Evolutionary conservation across 2,888 invertebrate species (phyloP), one percentile per base, ranked within the genome.

Genomic region (Drosophila nr. medialis): DNA sequence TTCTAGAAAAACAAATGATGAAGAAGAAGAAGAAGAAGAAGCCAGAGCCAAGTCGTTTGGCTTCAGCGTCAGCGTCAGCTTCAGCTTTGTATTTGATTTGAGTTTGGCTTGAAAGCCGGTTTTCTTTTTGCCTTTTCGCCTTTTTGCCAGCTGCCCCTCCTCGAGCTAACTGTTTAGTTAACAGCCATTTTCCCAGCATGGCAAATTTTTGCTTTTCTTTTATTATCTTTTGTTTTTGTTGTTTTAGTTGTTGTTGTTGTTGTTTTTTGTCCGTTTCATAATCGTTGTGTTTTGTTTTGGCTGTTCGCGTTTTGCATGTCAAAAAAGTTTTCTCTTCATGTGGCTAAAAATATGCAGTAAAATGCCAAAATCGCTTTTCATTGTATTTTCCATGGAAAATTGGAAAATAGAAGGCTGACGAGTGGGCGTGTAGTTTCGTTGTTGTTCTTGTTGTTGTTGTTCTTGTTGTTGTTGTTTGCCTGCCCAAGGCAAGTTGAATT

Each of bases 241-340:
- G 59, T 62, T 72, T 38, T 62, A 60, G 29, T 29, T 45, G 1
- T 13, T 48, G 27, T 38, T 59, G 48, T 58, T 45, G 7, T 29
- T 29, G 29, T 29, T 49, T 64, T 29, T 56, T 32, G 66, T 60
- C 45, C 68, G 72, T 87, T 89, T 89, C 85, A 84, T 85, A 89
- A 87, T 85, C 80, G 56, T 27, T 69, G 54, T 45, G 55, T 54
- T 45, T 50, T 42, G 32, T 30, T 38, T 49, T 45, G 40, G 34
- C 30, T 61, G 69, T 78, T 75, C 80, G 68, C 86, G 70, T 89
- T 24, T 85, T 88, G 90, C 88, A 85, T 85, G 90, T 85, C 88
- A 85, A 82, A 80, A 80, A 63, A 38, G 38, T 61, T 64, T 74
- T 73, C 66, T 45, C 62, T 62, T 83, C 86, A 68, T 71, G 73